A percentile compares a stretch with the other conserved stretches of the same genome.
phyloP scores from a whole-genome alignment of 2,888 invertebrate species.

The Thecophora atra region DNA sequence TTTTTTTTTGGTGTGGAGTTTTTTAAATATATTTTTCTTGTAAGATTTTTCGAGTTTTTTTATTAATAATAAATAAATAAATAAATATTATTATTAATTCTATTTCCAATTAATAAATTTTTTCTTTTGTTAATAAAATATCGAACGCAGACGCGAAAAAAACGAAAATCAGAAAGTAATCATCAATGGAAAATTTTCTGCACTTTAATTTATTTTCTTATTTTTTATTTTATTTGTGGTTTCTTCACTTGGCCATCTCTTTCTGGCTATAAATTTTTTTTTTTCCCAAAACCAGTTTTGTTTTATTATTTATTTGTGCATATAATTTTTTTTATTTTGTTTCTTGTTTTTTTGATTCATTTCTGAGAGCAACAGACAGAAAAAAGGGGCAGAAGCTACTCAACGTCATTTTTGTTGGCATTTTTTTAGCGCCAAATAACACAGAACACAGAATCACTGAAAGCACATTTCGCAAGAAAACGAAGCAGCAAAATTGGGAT shows the following conservation, averaged over 20 bases:
- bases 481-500: no score
- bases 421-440: conserved; percentile 12
- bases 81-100: no score
- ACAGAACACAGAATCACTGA: conserved; percentile 10
- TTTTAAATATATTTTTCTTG: no score
- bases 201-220: conserved; percentile 36
- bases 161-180: conserved; percentile 34
- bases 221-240: neutral
- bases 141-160: conserved; percentile 36
- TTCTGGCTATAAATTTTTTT: conserved; percentile 28
- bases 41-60: no score
- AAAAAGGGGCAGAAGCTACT: conserved; percentile 11
- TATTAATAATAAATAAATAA: no score
- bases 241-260: conserved; percentile 7
- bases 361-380: neutral
- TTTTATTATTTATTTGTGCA: conserved; percentile 41
- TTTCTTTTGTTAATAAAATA: conserved; percentile 22
- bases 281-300: conserved; percentile 33
- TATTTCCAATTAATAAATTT: no score
- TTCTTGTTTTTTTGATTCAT: neutral
- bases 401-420: conserved; percentile 29
- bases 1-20: no score
- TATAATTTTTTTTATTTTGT: conserved; percentile 29
- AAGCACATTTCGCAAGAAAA: no score
- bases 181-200: conserved; percentile 59